Conservation (phyloP, 2,888 invertebrate genomes). For the Pocota personata region DNA sequence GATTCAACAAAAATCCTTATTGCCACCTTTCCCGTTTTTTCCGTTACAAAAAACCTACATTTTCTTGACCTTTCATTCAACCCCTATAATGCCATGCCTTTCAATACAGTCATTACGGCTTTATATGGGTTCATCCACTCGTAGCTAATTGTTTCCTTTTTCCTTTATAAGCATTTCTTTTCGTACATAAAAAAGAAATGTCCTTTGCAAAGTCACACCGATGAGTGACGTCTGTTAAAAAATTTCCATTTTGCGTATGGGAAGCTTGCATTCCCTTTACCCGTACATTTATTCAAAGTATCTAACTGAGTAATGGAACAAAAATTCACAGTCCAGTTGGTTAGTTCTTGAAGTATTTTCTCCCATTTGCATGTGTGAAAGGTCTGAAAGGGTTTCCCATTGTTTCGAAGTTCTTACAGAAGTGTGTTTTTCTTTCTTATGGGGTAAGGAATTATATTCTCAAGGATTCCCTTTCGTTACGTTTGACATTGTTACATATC, state of each 20-base stretch:
- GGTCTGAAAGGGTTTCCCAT: constrained; percentile 27
- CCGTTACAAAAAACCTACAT: constrained; percentile 3
- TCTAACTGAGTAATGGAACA: constrained; percentile 1
- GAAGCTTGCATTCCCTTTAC: not conserved
- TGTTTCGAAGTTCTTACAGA: constrained; percentile 10
- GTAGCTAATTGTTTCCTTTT: constrained; percentile 44
- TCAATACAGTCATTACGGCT: not conserved
- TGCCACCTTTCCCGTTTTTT: not conserved
- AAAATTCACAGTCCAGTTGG: not conserved
- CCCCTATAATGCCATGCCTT: constrained; percentile 18
- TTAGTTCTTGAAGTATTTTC: not conserved
- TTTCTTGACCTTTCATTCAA: constrained; percentile 6
- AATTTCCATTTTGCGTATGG: constrained; percentile 33
- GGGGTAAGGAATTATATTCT: constrained; percentile 18
- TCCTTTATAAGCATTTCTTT: not conserved
- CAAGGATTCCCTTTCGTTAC: constrained; percentile 32
- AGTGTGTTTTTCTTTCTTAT: not conserved
- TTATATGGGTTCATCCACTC: constrained; percentile 35
- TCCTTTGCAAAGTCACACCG: constrained; percentile 46
- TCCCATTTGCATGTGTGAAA: not conserved
- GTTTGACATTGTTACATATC: constrained; percentile 33
- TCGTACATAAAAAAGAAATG: not conserved
- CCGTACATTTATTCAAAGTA: constrained; percentile 21
- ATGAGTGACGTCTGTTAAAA: constrained; percentile 11
- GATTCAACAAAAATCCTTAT: not conserved